Evolutionary conservation across 1,140 invertebrate species (phyloP).

Genomic region (Nixonia krombeini): DNA sequence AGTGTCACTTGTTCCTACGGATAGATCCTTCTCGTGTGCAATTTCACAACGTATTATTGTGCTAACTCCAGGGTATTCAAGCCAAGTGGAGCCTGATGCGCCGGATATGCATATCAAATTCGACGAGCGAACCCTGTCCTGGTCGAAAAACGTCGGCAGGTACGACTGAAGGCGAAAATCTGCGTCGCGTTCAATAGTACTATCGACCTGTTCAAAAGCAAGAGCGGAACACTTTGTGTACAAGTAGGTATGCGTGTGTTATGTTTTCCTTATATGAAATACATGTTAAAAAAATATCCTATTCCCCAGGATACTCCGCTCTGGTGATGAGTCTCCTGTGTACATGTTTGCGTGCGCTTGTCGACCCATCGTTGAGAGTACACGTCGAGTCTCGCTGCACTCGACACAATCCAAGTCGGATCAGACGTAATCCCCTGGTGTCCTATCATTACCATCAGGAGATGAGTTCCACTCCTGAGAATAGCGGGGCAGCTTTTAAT

Average conservation of each 20-base stretch:
- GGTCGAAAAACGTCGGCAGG: too few relatives aligned
- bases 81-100: not conserved
- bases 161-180: too few relatives aligned
- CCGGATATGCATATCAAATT: not conserved
- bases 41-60: too few relatives aligned
- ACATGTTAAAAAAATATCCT: conserved; percentile 1
- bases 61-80: too few relatives aligned
- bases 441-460: conserved; percentile 18
- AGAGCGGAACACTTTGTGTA: too few relatives aligned
- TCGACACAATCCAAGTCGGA: conserved; percentile 9
- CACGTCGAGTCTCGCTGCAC: conserved; percentile 7
- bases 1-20: too few relatives aligned
- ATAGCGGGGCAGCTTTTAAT: conserved; percentile 11
- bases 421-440: conserved; percentile 18
- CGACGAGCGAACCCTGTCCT: too few relatives aligned
- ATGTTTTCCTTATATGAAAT: too few relatives aligned
- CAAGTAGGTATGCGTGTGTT: too few relatives aligned
- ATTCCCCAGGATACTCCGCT: not conserved
- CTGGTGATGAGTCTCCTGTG: not conserved
- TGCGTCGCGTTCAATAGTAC: too few relatives aligned
- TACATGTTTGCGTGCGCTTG: conserved; percentile 1
- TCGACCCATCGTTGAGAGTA: not conserved
- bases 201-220: too few relatives aligned
- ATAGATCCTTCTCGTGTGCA: too few relatives aligned
- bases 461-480: conserved; percentile 9